Evolutionary conservation across 1,140 invertebrate genomes (phyloP), one percentile per base, ranked within the genome.

Genomic region (Caenorhabditis latens): DNA sequence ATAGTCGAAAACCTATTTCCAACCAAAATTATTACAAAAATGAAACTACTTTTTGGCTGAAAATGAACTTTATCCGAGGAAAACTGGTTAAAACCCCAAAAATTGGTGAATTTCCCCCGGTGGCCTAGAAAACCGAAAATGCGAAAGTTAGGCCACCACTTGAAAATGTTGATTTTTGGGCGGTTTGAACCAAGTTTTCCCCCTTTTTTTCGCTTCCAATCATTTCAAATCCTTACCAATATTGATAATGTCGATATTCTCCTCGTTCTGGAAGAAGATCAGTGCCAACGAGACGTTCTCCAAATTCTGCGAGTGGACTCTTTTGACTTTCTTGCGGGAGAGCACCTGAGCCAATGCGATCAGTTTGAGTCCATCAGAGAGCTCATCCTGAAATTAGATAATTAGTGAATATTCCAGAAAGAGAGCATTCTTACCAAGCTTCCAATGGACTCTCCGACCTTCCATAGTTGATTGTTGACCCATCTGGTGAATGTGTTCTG

Each of bases 391-490:
- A 7, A 85, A 88, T 13, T 89, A 67, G 5, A 89, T 16, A 53
- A 13, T 48, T 82, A 14, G 1, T 0, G 7, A 4, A 21, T 11
- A 19, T 11, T 13, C 0, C 1, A 11, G 8, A 9, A 84, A 13
- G 19, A 11, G 6, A 11, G 42, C 6, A 24, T 32, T 63, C 90
- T 79, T 71, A 92, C 91, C 90, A 98, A 93, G 93, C 96, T 96
- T 40, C 94, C 94, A 86, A 98, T 95, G 89, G 95, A 94, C 92
- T 95, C 96, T 91, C 95, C 95, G 40, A 95, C 95, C 13, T 94
- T 95, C 93, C 97, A 96, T 75, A 98, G 94, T 92, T 97, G 96
- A 91, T 98, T 96, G 94, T 98, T 98, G 5, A 96, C 96, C 97
- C 97, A 98, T 91, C 63, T n/a, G n/a, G n/a, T n/a, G n/a, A n/a